Evolutionary conservation across 2,797 vertebrate species (phyloP), one percentile per base, ranked within the genome.

Genomic region (Gadopsis bispinosus): DNA sequence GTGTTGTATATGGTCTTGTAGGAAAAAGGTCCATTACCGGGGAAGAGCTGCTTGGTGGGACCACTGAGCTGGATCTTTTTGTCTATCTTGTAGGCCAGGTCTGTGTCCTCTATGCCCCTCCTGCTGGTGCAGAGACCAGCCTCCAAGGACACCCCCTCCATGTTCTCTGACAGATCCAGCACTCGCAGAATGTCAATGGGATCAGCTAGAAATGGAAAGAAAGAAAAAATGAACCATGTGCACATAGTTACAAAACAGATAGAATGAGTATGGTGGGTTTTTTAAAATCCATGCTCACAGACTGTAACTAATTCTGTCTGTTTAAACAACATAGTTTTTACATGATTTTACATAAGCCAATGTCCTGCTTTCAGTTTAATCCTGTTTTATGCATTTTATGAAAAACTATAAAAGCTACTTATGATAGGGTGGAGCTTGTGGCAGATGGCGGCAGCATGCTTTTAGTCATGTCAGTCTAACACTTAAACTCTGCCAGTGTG

Each of bases 41-140:
- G 96, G 82, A 96, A 97, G 70, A 98, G 95, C 73, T 96, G 95
- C 64, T 88, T 88, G 0, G 97, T 97, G 69, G 97, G 96, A 5
- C 89, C 91, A 1, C 95, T 96, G 72, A 97, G 94, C 35, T 93
- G 93, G 59, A 95, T 96, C 88, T 92, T 92, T 80, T 95, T 96
- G 81, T 93, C 93, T 78, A 98, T 93, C 50, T 87, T 94, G 92
- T 96, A 97, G 31, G 97, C 97, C 35, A 95, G 78, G 78, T 97
- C 97, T 0, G 91, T 86, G 45, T 94, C 93, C 6, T 95, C 90
- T 4, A 50, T 39, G 61, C 93, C 96, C 6, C 79, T 93, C 85
- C 96, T 93, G 70, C 89, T 94, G 14, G 87, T 91, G 75, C 97
- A 99, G 76, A 98, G 86, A 37, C 97, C 97, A 0, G 95, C 86